Percentiles rank a stretch among this genome's conserved stretches.
Conservation (phyloP, 2,888 invertebrate species). For the Drosophila anceps region DNA sequence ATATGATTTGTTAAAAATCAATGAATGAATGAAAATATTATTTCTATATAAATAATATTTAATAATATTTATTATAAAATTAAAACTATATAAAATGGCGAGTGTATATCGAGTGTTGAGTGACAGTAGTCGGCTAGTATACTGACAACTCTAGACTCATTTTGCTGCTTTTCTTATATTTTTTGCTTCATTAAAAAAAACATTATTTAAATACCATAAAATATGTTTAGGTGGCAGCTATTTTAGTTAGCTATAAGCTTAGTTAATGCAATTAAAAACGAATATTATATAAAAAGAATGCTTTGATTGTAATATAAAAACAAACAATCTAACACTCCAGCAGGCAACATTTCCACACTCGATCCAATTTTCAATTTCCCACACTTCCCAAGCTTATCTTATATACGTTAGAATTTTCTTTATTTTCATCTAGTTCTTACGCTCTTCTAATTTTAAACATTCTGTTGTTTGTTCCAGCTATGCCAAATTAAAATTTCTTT, state of each 20-base stretch:
- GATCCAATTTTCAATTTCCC: background rate
- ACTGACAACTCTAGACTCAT: too few species aligned
- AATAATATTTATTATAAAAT: too few species aligned
- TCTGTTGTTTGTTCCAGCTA: background rate
- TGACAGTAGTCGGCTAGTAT: too few species aligned
- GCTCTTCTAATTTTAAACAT: background rate
- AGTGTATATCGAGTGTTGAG: too few species aligned
- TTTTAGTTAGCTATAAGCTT: background rate
- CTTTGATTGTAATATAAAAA: background rate
- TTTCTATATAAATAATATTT: too few species aligned
- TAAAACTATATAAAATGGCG: too few species aligned
- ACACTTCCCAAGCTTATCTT: background rate
- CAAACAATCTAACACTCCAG: background rate
- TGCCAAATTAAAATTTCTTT: conserved; percentile 10
- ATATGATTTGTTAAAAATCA: too few species aligned
- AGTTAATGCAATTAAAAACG: background rate
- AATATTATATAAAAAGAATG: background rate
- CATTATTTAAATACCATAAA: background rate
- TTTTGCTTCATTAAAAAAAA: background rate
- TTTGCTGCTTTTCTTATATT: background rate
- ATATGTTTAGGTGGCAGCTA: too few species aligned
- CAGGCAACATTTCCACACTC: too few species aligned
- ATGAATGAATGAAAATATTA: too few species aligned
- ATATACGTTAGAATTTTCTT: background rate
- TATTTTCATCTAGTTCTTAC: background rate